Base-by-base conservation (phyloP, 2,888 invertebrate genomes). In the Drosophila demipolita region DNA sequence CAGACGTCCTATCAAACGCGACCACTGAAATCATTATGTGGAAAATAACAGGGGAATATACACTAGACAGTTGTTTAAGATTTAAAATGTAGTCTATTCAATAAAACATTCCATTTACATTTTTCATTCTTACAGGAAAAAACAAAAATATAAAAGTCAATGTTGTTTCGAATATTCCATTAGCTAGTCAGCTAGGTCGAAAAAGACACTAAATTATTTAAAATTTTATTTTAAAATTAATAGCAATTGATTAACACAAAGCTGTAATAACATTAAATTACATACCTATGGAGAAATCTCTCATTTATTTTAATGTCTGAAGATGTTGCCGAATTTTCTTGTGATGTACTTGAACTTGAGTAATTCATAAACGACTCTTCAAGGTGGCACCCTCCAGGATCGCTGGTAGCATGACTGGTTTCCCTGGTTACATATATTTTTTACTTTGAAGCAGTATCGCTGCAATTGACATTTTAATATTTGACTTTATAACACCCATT, bases 291-390 rank as follows among this genome's bases (percentile, higher is more conserved):
- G 4, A 29, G n/a, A 8, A 20, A 29, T 29, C 20, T 8, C 23
- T 33, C 45, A n/a, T 52, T 70, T 65, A 33, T 36, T 59, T 33
- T 3, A 45, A 15, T 29, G 17, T 12, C 7, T 20, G 17, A 15
- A 29, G 29, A 29, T 29, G 29, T n/a, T 40, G 40, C 8, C 29
- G 38, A 54, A 65, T 62, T 68, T 61, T 38, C 29, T 69, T 50
- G 32, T 20, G 9, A 26, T 52, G 38, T 60, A 48, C 63, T 55
- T 55, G 23, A 71, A 45, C 49, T 60, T 52, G 49, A 35, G 32
- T 40, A 17, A 38, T 45, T 40, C 35, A 23, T 59, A 65, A 38
- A 8, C 26, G 50, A 26, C n/a, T 49, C 5, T 8, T 11, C 33
- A 0, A 23, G 33, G 62, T 49, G 66, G 20, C 38, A n/a, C 42